Base-by-base conservation (phyloP, 2,888 invertebrate genomes). In the Nysson spinosus region DNA sequence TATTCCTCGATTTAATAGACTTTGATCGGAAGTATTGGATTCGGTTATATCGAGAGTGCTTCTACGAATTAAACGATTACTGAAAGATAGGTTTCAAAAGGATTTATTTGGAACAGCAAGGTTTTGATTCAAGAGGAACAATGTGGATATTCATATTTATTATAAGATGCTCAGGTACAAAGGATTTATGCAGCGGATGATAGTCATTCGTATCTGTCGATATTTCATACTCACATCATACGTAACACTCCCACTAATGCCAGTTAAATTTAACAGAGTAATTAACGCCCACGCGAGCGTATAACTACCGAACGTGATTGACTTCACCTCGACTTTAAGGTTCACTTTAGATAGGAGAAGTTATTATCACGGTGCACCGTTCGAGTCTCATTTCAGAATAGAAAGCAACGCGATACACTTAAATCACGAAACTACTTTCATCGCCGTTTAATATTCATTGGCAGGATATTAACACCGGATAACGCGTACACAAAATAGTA, bases 261-360 rank as follows among this genome's bases (percentile, higher is more conserved):
- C 32, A 49, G 62, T 63, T 66, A 49, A 60, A 71, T 69, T 73
- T 69, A 67, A 76, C 66, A 49, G 58, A 66, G 71, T 71, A 73
- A 76, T 76, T 76, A 76, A 69, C 76, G 61, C 70, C 72, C 67
- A 72, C 69, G 58, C 52, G 35, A 14, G 11, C 50, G 14, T 64
- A 60, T 60, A 43, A 44, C 52, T 65, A 51, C 39, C 54, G 46
- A 50, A 44, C 61, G 40, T 64, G 66, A 74, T 72, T 55, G 66
- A 66, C 71, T 74, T 57, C 42, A 47, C 60, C 44, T 43, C 51
- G 4, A 11, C 22, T 4, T 47, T 34, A 26, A 22, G 39, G 49
- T 51, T 47, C 34, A 43, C 28, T 30, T 40, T 20, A 11, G 34
- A 44, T 51, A 44, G 24, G 34, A n/a, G n/a, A n/a, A n/a, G 4